Conservation (phyloP, 2,113 vertebrate genomes). For the Epinephelus moara region DNA sequence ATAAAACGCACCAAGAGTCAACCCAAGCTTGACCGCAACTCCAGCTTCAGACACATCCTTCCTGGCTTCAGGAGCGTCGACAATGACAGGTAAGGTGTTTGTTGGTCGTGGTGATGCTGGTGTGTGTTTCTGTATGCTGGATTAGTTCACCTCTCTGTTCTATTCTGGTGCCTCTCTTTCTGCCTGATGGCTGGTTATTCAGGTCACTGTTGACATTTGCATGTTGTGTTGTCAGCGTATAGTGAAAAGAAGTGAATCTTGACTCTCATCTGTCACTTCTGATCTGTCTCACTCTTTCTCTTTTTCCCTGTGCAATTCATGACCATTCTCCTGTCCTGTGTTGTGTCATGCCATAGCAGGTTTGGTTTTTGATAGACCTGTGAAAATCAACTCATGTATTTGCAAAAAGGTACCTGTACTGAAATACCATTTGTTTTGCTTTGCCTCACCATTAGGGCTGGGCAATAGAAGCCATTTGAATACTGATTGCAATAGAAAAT, state of each 20-base stretch:
- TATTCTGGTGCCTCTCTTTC: background rate
- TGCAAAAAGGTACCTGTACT: background rate
- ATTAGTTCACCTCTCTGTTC: conserved; percentile 25
- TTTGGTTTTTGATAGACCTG: background rate
- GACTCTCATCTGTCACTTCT: conserved; percentile 62
- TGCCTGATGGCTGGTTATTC: conserved; percentile 57
- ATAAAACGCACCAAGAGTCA: conserved; percentile 99
- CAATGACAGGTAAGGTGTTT: conserved; percentile 91
- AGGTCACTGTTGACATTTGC: conserved; percentile 71
- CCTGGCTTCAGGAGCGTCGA: conserved; percentile 95
- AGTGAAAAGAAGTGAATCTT: conserved; percentile 59
- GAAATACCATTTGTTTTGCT: background rate
- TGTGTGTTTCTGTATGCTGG: background rate
- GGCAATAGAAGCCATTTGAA: background rate
- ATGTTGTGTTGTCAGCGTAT: conserved; percentile 43
- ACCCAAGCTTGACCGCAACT: conserved; percentile 98
- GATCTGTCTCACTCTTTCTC: conserved; percentile 2
- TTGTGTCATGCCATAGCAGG: background rate
- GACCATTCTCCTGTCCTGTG: conserved; percentile 1
- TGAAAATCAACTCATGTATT: background rate
- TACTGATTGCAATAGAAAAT: background rate
- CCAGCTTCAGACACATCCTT: conserved; percentile 98
- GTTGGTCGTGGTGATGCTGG: background rate
- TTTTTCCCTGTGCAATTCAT: background rate
- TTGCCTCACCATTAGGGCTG: background rate